phyloP scores from a whole-genome alignment of 2,888 invertebrate genomes.

The Drosophila cracens region DNA sequence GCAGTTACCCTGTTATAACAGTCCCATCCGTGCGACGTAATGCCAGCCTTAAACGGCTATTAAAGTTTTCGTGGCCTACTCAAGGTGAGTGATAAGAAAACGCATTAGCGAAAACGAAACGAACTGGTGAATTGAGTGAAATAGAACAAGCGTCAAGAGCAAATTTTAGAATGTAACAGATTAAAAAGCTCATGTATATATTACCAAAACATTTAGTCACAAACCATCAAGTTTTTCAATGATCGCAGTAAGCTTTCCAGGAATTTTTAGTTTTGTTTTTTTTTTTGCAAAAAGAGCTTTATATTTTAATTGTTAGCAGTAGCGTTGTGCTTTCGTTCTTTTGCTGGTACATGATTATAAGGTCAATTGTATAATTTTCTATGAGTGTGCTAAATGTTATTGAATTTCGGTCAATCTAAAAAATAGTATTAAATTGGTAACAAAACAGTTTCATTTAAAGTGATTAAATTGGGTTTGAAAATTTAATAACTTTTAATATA shows the following conservation, averaged over 20 bases:
- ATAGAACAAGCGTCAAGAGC: background rate
- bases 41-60: constrained; percentile 83
- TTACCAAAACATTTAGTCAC: constrained; percentile 23
- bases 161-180: background rate
- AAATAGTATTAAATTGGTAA: background rate
- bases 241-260: constrained; percentile 1
- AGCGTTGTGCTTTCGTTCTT: constrained; percentile 31
- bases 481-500: background rate
- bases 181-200: constrained; percentile 22
- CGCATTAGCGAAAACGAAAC: background rate
- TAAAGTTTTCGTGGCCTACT: constrained; percentile 83
- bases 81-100: constrained; percentile 76
- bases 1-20: constrained; percentile 72
- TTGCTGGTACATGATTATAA: constrained; percentile 26
- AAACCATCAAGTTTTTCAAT: constrained; percentile 34
- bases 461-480: background rate
- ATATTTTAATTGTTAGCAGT: constrained; percentile 22
- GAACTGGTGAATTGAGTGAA: background rate
- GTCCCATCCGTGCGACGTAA: constrained; percentile 82
- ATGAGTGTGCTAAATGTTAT: constrained; percentile 10
- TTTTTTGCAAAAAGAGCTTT: constrained; percentile 28
- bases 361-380: constrained; percentile 41
- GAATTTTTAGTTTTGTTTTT: constrained; percentile 16
- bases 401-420: constrained; percentile 1
- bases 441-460: background rate